Base-by-base conservation (phyloP, 2,797 vertebrate genomes). In the Tinamus major region DNA sequence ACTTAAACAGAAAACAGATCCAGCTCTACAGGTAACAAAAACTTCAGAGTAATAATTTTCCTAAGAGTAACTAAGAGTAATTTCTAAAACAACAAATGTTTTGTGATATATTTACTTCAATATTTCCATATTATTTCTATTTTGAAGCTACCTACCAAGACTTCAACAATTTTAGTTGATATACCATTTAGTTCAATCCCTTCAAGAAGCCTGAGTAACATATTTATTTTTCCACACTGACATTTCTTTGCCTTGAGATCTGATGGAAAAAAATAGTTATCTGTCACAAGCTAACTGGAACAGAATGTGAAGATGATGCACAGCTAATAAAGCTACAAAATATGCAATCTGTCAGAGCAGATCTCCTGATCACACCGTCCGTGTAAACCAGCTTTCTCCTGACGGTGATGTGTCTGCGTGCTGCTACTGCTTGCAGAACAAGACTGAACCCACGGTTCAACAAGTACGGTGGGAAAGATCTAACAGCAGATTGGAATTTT, bases 291-390 rank as follows among this genome's bases (percentile, higher is more conserved):
- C 89, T 93, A 85, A 95, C 67, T 77, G 85, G 71, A 94, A 94
- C 56, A 77, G 63, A 87, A 92, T 95, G 77, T 81, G 79, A 86
- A 89, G 91, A 44, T 90, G 74, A 91, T 90, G 85, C 85, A 26
- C 56, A 77, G 44, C 92, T 94, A 95, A 93, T 94, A 92, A 88
- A 88, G 93, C 91, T 70, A 93, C 75, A 86, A 93, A 94, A 68
- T 86, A 91, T 3, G 3, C 89, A 88, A 94, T 93, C 70, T 92
- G 80, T 91, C 94, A 94, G 92, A 86, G 82, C 70, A 79, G 83
- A 81, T 77, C 92, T 58, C 61, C 79, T 62, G 77, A 94, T 93
- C 64, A 64, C 1, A 2, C 44, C n/a, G 21, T 72, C 44, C n/a
- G 21, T 72, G 76, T 51, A 93, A 91, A 86, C 84, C 79, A 75